Conservation (phyloP, 2,888 invertebrate genomes). For the Drosophila glabriapex region DNA sequence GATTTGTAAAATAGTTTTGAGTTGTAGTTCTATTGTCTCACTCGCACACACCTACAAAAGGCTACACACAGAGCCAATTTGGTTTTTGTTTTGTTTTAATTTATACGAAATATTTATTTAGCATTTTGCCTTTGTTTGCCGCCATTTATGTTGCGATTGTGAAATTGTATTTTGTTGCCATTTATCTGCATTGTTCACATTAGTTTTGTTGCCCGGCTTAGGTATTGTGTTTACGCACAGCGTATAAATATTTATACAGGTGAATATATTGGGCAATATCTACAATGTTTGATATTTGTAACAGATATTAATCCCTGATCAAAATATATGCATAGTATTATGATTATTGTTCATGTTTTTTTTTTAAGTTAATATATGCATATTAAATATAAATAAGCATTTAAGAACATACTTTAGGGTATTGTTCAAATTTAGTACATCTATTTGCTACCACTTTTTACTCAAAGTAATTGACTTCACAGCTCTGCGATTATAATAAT, state of each 20-base stretch:
- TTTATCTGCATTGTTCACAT: slow-evolving; percentile 20
- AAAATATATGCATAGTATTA: not conserved
- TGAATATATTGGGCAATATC: not conserved
- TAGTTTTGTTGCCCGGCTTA: slow-evolving; percentile 28
- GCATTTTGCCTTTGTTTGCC: slow-evolving; percentile 41
- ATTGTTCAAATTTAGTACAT: not conserved
- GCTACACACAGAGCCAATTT: slow-evolving; percentile 12
- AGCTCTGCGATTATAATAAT: not conserved
- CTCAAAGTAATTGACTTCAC: not conserved
- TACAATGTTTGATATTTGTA: not conserved
- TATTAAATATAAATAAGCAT: not conserved
- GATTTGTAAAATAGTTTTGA: not conserved
- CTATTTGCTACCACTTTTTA: not conserved
- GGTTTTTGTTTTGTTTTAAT: slow-evolving; percentile 52
- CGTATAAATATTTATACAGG: slow-evolving; percentile 25
- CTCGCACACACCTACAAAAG: not conserved
- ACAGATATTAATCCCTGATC: not conserved
- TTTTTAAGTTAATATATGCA: not conserved
- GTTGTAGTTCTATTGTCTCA: not conserved
- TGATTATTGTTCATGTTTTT: not conserved
- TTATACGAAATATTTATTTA: slow-evolving; percentile 56
- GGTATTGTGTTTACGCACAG: slow-evolving; percentile 22
- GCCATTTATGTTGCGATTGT: slow-evolving; percentile 31
- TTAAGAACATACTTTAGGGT: not conserved
- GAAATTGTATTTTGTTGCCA: slow-evolving; percentile 27